Percentiles rank a stretch among this genome's conserved stretches.
These are phyloP conservation scores for Epirrhoe tristata DNA, from an alignment of 2,888 invertebrate genomes.

Conservation along the genomic window DNA sequence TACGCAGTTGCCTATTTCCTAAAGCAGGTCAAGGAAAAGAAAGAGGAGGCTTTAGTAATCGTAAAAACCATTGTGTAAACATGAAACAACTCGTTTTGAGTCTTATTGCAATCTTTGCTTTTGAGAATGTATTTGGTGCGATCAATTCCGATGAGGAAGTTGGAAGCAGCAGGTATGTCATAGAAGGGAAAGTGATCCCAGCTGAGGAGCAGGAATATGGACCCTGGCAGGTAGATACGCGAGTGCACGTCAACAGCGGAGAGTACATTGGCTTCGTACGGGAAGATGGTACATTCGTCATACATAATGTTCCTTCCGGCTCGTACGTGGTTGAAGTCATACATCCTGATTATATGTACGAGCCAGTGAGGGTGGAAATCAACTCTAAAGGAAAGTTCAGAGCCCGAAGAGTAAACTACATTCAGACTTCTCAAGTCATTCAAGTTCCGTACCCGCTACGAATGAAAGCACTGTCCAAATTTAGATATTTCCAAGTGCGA, in stretches of 20 bases:
- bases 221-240: slow-evolving; percentile 92
- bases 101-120: slow-evolving; percentile 35
- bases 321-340: slow-evolving; percentile 97
- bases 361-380: slow-evolving; percentile 98
- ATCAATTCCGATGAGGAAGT: slow-evolving; percentile 71
- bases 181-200: slow-evolving; percentile 93
- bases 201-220: slow-evolving; percentile 86
- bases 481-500: slow-evolving; percentile 95
- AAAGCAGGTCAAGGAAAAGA: not conserved
- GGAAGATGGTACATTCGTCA: slow-evolving; percentile 95
- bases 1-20: not conserved
- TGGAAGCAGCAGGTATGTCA: slow-evolving; percentile 87
- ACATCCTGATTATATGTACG: slow-evolving; percentile 96
- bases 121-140: slow-evolving; percentile 53
- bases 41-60: not conserved
- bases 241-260: slow-evolving; percentile 94
- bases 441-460: slow-evolving; percentile 97
- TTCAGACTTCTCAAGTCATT: slow-evolving; percentile 95
- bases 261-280: slow-evolving; percentile 95
- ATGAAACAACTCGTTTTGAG: slow-evolving; percentile 36
- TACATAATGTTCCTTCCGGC: slow-evolving; percentile 95
- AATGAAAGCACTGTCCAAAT: slow-evolving; percentile 92
- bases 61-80: slow-evolving; percentile 5
- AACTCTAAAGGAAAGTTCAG: slow-evolving; percentile 98
- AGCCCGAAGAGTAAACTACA: slow-evolving; percentile 96